Conservation (phyloP, 2,113 vertebrate species). For the Mystacornis crossleyi region DNA sequence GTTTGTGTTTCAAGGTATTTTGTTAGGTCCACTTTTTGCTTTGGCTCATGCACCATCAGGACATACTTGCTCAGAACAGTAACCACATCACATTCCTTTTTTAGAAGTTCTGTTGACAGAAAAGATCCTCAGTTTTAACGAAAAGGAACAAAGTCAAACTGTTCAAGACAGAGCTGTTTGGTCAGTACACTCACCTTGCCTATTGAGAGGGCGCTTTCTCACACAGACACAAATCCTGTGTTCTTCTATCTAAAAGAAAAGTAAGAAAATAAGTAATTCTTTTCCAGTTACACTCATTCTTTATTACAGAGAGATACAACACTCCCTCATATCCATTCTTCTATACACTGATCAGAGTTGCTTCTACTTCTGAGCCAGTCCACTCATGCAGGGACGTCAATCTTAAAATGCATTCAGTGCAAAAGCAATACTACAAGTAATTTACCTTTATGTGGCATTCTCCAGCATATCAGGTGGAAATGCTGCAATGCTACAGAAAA, state of each 20-base stretch:
- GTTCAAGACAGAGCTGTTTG: neutral
- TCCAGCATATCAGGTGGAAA: neutral
- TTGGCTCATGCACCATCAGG: slow-evolving; percentile 92
- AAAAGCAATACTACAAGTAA: neutral
- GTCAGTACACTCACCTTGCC: slow-evolving; percentile 78
- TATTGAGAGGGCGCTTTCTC: slow-evolving; percentile 94
- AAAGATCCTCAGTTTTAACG: neutral
- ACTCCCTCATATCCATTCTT: neutral
- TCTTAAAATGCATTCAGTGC: neutral
- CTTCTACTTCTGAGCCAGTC: neutral
- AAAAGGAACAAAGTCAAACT: neutral
- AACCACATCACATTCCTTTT: slow-evolving; percentile 94
- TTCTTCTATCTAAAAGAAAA: slow-evolving; percentile 80
- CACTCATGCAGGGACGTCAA: neutral
- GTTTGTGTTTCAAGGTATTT: slow-evolving; percentile 94
- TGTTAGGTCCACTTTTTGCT: slow-evolving; percentile 95
- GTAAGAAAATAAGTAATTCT: neutral
- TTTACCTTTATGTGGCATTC: neutral
- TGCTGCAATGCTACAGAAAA: neutral
- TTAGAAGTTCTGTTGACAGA: slow-evolving; percentile 80
- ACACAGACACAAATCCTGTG: slow-evolving; percentile 94
- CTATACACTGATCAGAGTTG: neutral
- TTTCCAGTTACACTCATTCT: neutral
- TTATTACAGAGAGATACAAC: accelerated
- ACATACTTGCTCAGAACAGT: slow-evolving; percentile 87